Evolutionary conservation across 2,797 vertebrate genomes (phyloP).

Genomic region (Vultur gryphus): DNA sequence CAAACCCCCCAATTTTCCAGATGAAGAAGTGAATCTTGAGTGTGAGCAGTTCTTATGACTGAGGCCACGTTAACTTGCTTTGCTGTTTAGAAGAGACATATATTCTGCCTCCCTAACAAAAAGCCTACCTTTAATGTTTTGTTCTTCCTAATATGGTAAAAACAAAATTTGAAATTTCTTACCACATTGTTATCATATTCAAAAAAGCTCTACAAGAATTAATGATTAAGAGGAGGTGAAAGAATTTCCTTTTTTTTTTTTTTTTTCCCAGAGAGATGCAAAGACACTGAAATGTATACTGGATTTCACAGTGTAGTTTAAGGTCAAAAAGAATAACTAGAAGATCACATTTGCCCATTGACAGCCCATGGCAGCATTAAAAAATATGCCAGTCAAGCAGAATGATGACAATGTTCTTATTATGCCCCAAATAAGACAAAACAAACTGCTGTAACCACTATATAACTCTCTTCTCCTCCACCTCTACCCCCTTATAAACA

Average conservation of each 20-base stretch:
- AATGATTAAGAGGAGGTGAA: background rate
- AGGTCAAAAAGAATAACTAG: background rate
- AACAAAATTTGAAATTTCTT: background rate
- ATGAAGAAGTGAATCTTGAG: background rate
- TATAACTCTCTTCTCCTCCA: background rate
- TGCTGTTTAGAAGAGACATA: background rate
- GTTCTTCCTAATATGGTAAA: background rate
- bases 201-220: background rate
- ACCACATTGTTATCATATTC: background rate
- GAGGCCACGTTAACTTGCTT: background rate
- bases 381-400: conserved; percentile 9
- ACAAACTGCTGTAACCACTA: background rate
- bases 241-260: background rate
- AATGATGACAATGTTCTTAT: conserved; percentile 4
- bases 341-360: background rate
- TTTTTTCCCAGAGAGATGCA: background rate
- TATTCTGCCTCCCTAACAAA: background rate
- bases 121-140: background rate
- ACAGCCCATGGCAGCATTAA: background rate
- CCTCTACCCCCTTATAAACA: background rate
- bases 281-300: background rate
- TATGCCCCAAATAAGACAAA: conserved; percentile 4
- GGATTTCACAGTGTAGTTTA: background rate
- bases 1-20: accelerated
- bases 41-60: accelerated